These are phyloP conservation scores for Spizella passerina DNA, from an alignment of 2,797 vertebrate genomes.

Conservation along the genomic window DNA sequence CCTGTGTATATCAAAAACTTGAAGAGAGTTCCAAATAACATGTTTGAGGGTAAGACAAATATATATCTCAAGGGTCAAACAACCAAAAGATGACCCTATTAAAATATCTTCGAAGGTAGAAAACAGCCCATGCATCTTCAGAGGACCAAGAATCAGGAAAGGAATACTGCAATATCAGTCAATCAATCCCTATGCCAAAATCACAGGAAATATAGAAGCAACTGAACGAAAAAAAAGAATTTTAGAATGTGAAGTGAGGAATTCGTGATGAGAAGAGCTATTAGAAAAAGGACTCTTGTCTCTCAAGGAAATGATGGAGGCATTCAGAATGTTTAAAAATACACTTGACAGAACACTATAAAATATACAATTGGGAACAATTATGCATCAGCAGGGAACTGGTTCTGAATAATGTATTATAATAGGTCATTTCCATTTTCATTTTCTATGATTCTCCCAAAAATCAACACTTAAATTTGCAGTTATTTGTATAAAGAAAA, in stretches of 20 bases:
- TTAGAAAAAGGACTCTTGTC: conserved; percentile 8
- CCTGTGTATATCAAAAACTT: neutral
- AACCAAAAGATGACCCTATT: neutral
- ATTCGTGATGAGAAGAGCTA: neutral
- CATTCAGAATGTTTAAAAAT: conserved; percentile 42
- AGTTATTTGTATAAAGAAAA: conserved; percentile 64
- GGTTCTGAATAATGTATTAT: conserved; percentile 58
- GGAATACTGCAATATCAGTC: neutral
- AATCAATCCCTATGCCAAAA: neutral
- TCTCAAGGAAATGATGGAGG: conserved; percentile 38
- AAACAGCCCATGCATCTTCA: neutral
- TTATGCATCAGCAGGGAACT: conserved; percentile 55
- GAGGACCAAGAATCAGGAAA: neutral
- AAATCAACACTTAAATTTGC: conserved; percentile 66
- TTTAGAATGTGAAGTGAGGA: neutral
- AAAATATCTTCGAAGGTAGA: neutral
- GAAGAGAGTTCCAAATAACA: neutral
- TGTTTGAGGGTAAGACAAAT: neutral
- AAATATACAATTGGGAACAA: conserved; percentile 65
- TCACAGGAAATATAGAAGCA: neutral
- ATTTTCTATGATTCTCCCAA: conserved; percentile 56
- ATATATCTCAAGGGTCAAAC: neutral
- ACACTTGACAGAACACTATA: conserved; percentile 46
- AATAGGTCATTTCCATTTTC: conserved; percentile 66
- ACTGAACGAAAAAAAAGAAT: neutral